Evolutionary conservation across 1,140 invertebrate species (phyloP).

Genomic region (Macrocentrus cingulum): DNA sequence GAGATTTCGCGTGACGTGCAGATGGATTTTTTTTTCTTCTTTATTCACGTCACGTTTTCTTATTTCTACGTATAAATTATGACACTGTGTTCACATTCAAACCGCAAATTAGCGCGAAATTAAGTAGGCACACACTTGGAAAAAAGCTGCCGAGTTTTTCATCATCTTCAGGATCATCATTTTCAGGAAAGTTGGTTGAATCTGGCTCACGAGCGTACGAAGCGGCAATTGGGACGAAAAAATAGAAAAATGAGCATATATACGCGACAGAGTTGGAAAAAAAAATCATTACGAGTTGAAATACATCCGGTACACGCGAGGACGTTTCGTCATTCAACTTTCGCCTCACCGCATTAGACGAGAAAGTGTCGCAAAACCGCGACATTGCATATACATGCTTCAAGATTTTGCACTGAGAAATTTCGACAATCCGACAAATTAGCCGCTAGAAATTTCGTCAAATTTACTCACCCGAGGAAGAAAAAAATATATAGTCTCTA

Average conservation of each 20-base stretch:
- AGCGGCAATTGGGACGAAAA: neutral
- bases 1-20: conserved; percentile 13
- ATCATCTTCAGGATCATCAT: too few relatives aligned
- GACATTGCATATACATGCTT: conserved; percentile 1
- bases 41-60: conserved; percentile 10
- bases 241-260: neutral
- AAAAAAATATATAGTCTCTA: too few relatives aligned
- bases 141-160: too few relatives aligned
- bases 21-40: neutral
- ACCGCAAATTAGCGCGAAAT: too few relatives aligned
- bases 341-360: conserved; percentile 41
- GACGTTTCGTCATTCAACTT: conserved; percentile 47
- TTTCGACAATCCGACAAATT: conserved; percentile 13
- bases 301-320: conserved; percentile 32
- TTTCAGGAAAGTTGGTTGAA: too few relatives aligned
- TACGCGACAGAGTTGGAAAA: neutral
- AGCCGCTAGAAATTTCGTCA: neutral
- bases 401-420: neutral
- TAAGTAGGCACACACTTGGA: too few relatives aligned
- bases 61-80: conserved; percentile 10
- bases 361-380: conserved; percentile 42
- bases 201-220: too few relatives aligned
- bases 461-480: too few relatives aligned
- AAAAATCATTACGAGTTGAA: neutral
- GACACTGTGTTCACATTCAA: conserved; percentile 1